These are phyloP conservation scores for Trididemnum nubilum DNA, from an alignment of 23 tunicate genomes.

Conservation along the genomic window DNA sequence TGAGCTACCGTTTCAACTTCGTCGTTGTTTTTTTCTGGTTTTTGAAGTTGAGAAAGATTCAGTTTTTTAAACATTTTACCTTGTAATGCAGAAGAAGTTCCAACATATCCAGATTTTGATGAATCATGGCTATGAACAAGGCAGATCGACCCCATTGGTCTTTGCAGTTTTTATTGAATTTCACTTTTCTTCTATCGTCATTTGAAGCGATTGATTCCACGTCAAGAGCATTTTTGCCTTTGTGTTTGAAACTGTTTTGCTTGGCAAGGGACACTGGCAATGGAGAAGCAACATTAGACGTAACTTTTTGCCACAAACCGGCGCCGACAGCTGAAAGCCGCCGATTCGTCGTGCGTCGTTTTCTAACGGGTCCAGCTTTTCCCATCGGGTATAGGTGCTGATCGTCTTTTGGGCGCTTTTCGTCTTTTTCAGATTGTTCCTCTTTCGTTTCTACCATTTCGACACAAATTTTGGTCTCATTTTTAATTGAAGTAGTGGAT, in stretches of 20 bases:
- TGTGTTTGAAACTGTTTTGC: neutral
- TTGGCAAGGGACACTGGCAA: slow-evolving; percentile 27
- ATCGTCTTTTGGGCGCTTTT: neutral
- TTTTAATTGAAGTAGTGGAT: neutral
- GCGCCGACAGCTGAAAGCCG: neutral
- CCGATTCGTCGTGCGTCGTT: neutral
- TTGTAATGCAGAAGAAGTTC: slow-evolving; percentile 38
- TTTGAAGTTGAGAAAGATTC: too few relatives aligned
- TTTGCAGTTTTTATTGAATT: slow-evolving; percentile 61
- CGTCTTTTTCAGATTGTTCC: too few relatives aligned
- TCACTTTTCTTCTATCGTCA: neutral
- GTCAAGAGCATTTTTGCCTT: neutral
- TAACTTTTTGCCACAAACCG: slow-evolving; percentile 23
- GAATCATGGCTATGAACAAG: slow-evolving; percentile 63
- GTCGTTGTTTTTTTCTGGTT: too few relatives aligned
- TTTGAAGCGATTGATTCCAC: neutral
- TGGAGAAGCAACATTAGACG: slow-evolving; percentile 12
- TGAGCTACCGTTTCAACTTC: too few relatives aligned
- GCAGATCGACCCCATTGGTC: slow-evolving; percentile 78
- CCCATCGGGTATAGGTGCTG: neutral
- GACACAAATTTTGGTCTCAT: neutral
- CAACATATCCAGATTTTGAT: slow-evolving; percentile 57
- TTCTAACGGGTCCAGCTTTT: neutral
- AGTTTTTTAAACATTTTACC: slow-evolving; percentile 32
- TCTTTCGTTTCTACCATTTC: neutral